Conservation (phyloP, 92 coral and sea anemone species). For the Virgularia gustaviana region DNA sequence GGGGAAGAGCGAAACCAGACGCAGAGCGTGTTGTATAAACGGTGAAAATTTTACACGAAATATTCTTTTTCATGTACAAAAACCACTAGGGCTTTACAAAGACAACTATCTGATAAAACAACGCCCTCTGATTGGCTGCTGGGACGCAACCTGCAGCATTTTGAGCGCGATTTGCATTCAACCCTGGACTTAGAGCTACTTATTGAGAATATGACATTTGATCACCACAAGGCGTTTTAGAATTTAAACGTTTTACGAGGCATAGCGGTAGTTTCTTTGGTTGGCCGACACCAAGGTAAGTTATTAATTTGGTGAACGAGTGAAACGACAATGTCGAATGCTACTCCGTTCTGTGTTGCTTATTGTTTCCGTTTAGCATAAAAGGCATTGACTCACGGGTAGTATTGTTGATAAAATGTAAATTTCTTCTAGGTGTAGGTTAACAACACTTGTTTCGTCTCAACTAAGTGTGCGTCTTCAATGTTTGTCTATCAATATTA, state of each 20-base stretch:
- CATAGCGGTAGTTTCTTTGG: too few species aligned
- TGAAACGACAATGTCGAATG: too few species aligned
- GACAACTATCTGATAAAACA: constrained; percentile 14
- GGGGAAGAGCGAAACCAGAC: too few species aligned
- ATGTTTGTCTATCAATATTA: constrained; percentile 18
- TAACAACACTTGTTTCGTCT: constrained; percentile 31
- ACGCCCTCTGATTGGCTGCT: constrained; percentile 15
- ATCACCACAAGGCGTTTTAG: background rate
- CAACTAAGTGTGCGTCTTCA: constrained; percentile 31
- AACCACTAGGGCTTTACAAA: constrained; percentile 29
- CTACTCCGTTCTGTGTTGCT: too few species aligned
- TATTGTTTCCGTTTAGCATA: too few species aligned
- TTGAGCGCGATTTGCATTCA: constrained; percentile 18
- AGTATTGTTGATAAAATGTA: constrained; percentile 32
- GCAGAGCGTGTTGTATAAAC: too few species aligned
- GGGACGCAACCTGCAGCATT: constrained; percentile 35
- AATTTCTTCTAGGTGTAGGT: constrained; percentile 31
- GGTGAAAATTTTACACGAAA: too few species aligned
- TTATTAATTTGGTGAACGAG: too few species aligned
- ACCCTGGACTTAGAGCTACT: constrained; percentile 8
- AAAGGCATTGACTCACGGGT: background rate
- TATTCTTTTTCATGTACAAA: constrained; percentile 8
- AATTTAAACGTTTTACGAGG: too few species aligned
- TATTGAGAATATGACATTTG: constrained; percentile 15
- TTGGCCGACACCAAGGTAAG: too few species aligned